phyloP scores from a whole-genome alignment of 2,797 vertebrate genomes.

The Pangasius larnaudii region DNA sequence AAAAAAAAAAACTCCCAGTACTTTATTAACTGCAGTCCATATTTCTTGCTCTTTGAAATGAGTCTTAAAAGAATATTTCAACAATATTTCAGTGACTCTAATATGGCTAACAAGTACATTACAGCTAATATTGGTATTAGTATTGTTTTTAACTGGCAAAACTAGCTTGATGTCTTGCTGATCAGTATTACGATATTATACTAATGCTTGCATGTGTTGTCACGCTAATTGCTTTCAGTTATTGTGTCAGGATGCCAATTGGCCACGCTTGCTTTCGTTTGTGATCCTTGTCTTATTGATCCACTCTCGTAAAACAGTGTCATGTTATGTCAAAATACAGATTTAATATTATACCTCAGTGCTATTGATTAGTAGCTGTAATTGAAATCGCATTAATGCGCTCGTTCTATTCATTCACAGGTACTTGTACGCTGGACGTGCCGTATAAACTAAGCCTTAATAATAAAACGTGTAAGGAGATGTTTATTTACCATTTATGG shows the following conservation, averaged over 20 bases:
- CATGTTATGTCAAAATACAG: background rate
- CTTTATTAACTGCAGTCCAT: background rate
- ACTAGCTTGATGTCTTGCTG: background rate
- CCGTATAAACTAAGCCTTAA: background rate
- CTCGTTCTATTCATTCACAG: background rate
- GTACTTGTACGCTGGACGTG: background rate
- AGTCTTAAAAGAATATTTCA: background rate
- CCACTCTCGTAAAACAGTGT: background rate
- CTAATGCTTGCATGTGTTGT: background rate
- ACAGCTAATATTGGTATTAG: background rate
- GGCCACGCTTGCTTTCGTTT: background rate
- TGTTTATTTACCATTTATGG: background rate
- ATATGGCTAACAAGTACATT: background rate
- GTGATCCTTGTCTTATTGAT: background rate
- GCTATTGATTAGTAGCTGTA: background rate
- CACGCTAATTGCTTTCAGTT: background rate
- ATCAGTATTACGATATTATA: background rate
- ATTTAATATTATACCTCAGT: background rate
- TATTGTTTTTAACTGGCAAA: background rate
- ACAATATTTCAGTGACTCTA: too few relatives aligned
- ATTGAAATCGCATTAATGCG: background rate
- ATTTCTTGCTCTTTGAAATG: background rate
- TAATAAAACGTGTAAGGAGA: background rate
- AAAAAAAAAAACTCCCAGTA: background rate
- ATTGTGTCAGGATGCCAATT: background rate